Conservation (phyloP, 2,797 vertebrate genomes). For the Okamejei kenojei region DNA sequence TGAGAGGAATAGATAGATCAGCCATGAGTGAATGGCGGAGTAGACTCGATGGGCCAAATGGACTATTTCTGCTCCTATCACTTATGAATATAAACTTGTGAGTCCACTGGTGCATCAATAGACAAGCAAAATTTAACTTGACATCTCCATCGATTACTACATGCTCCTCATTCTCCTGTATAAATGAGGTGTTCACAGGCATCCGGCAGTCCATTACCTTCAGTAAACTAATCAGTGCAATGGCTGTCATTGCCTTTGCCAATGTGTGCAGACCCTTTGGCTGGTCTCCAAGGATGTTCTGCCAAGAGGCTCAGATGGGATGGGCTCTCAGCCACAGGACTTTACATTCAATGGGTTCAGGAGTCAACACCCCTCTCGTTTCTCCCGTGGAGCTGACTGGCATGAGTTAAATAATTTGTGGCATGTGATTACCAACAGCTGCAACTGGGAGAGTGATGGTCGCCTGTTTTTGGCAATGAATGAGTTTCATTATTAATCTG, state of each 20-base stretch:
- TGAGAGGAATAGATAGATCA: no score
- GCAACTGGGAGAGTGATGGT: background rate
- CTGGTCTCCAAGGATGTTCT: background rate
- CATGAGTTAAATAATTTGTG: background rate
- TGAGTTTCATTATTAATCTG: conserved; percentile 20
- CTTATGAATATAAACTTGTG: no score
- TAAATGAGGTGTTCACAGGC: background rate
- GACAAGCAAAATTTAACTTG: background rate
- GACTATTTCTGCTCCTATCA: no score
- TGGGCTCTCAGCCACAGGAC: background rate
- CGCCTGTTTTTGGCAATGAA: background rate
- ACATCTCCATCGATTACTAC: background rate
- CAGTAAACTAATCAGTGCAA: background rate
- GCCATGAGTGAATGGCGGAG: no score
- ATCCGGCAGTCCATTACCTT: background rate
- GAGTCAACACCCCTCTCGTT: background rate
- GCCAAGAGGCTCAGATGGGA: background rate
- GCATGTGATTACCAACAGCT: background rate
- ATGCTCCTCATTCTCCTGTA: background rate
- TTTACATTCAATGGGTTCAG: background rate
- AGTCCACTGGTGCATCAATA: background rate
- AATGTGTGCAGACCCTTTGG: background rate
- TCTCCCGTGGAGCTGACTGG: background rate
- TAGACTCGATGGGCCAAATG: no score
- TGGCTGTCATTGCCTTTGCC: background rate